Base-by-base conservation (phyloP, 2,113 vertebrate species). In the Myrmecobius fasciatus region DNA sequence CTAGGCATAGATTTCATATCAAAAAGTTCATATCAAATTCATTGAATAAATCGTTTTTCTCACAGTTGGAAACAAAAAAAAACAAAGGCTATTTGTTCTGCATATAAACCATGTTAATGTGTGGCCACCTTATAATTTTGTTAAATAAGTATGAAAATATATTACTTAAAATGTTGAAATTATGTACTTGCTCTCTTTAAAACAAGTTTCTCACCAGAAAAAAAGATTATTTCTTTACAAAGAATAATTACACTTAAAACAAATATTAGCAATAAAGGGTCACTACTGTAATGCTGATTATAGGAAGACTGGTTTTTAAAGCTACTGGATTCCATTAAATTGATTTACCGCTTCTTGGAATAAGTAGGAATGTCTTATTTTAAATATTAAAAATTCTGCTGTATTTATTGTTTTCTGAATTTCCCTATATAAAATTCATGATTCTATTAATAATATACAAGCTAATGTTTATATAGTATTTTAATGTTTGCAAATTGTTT, bases 101-200 rank as follows among this genome's bases (percentile, higher is more conserved):
- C 14, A 89, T 92, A 54, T 92, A 67, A 96, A 89, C 46, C 26
- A 91, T 60, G 10, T 25, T 20, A 28, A 2, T 91, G 25, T 56
- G 5, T 89, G 51, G 46, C 52, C 7, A 17, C 14, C 14, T 52
- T 95, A 47, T 53, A 93, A 91, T 52, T n/a, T 52, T 43, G 31
- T 91, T 94, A 75, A 53, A 91, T 96, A 91, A 54, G 89, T 22
- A 31, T 93, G 88, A 92, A 56, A 92, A 93, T 46, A 20, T 9
- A 60, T 22, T 95, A 36, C 94, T 95, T 93, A 90, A 94, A 92
- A 31, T 96, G 67, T 90, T 95, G 91, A 46, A 92, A 95, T 51
- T 93, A 90, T 90, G 1, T 6, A 28, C 43, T 48, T 89, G 24
- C 25, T 89, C 48, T 25, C 10, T 91, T 2, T 56, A 43, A 89